These are phyloP conservation scores for Ctenicera cuprea DNA, from an alignment of 2,888 invertebrate species.

Conservation along the genomic window DNA sequence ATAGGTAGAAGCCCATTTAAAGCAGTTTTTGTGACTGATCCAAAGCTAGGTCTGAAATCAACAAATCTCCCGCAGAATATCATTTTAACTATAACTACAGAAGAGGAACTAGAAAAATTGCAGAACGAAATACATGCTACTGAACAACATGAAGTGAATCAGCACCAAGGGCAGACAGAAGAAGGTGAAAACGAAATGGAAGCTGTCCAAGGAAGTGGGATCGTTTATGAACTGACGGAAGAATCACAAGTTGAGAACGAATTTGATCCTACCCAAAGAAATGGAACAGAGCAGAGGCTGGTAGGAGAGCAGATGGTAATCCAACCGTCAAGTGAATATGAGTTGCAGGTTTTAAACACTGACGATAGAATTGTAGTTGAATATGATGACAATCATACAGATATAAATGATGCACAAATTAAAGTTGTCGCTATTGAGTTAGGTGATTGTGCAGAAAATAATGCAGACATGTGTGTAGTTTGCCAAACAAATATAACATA, in stretches of 20 bases:
- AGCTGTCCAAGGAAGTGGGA: not conserved
- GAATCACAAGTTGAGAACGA: too few species aligned
- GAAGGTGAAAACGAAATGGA: not conserved
- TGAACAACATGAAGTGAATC: not conserved
- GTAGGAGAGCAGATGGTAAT: conserved; percentile 6
- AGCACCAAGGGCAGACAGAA: not conserved
- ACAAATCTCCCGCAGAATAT: conserved; percentile 1
- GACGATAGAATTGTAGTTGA: not conserved
- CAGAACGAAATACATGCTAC: not conserved
- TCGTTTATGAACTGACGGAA: not conserved
- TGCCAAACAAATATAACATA: conserved; percentile 2
- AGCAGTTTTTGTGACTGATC: not conserved
- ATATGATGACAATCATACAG: conserved; percentile 5
- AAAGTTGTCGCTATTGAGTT: not conserved
- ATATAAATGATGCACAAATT: not conserved
- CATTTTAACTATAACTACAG: conserved; percentile 3
- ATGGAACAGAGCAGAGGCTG: conserved; percentile 1
- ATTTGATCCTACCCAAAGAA: conserved; percentile 1
- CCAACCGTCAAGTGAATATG: conserved; percentile 2
- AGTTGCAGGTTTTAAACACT: conserved; percentile 7
- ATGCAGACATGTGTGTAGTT: not conserved
- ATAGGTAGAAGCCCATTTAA: not conserved
- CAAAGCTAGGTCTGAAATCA: not conserved
- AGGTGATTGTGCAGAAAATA: not conserved
- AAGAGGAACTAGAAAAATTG: conserved; percentile 1